Evolutionary conservation across 2,888 invertebrate genomes (phyloP), one percentile per base, ranked within the genome.

Genomic region (Cryptocephalus moraei): DNA sequence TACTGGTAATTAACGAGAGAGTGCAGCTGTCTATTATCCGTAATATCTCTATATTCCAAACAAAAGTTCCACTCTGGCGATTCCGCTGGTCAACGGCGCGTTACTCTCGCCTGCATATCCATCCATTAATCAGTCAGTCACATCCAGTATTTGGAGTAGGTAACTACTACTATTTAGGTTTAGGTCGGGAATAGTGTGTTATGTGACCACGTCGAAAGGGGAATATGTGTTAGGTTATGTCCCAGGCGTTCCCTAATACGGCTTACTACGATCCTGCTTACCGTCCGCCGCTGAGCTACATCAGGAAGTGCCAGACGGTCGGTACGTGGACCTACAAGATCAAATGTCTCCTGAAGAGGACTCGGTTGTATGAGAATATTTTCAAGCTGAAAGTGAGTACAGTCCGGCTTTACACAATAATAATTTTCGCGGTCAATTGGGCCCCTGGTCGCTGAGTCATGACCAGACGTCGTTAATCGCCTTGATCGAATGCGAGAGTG

Each of bases 261-360:
- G 22, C 22, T 22, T 22, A 22, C 22, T 22, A 22, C 22, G 22
- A 22, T 22, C 22, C 22, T 6, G 22, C 22, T 22, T 22, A 22
- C 22, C 22, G 40, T 12, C 62, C 62, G 40, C 62, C 65, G 14
- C 64, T 66, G 47, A 61, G 62, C 45, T 68, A 68, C 54, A 53
- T 67, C 39, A 57, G 56, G 49, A 52, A 66, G 52, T 62, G 66
- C 52, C 62, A 62, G 38, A 54, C 56, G 33, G 49, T 63, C 14
- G 63, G 65, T 51, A 62, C 59, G 14, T 67, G 66, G 64, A 61
- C 59, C 13, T 67, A 62, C 45, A 64, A 63, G 48, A 47, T 66
- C 41, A 66, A 65, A 54, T 60, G 62, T 39, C 57, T 64, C 49
- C 51, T 65, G 48, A 60, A 61, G 46, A 57, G 56, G n/a, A 55